phyloP scores from a whole-genome alignment of 2,888 invertebrate genomes.

The Caenorhabditis imperialis region DNA sequence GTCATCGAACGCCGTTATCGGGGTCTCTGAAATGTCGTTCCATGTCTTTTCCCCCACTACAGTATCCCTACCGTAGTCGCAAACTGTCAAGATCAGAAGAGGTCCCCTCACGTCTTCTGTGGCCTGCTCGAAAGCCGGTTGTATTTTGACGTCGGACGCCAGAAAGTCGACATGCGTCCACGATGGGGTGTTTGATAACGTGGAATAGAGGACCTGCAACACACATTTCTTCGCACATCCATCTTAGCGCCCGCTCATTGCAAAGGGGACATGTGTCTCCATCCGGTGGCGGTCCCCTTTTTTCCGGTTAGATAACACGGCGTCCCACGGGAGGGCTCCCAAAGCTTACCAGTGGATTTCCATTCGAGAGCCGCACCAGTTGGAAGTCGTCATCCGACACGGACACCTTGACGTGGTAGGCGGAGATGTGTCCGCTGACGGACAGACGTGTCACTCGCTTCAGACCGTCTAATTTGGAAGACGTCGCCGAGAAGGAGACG shows the following conservation, averaged over 20 bases:
- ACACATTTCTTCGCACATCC: slow-evolving; percentile 32
- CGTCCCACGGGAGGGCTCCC: slow-evolving; percentile 1
- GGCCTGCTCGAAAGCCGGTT: slow-evolving; percentile 62
- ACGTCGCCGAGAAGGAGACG: slow-evolving; percentile 48
- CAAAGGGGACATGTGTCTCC: slow-evolving; percentile 20
- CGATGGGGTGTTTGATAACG: slow-evolving; percentile 66
- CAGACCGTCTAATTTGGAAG: slow-evolving; percentile 49
- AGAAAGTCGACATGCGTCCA: slow-evolving; percentile 72
- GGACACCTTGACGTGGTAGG: slow-evolving; percentile 65
- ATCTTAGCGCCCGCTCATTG: slow-evolving; percentile 21
- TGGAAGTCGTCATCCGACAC: slow-evolving; percentile 66
- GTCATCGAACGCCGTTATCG: slow-evolving; percentile 72
- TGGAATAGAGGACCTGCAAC: slow-evolving; percentile 74
- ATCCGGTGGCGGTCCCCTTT: slow-evolving; percentile 37
- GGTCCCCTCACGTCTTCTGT: slow-evolving; percentile 58
- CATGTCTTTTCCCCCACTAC: too few relatives aligned
- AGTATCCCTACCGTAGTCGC: slow-evolving; percentile 74
- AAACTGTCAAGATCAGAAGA: slow-evolving; percentile 69
- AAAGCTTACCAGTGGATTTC: slow-evolving; percentile 61
- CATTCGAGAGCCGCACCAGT: slow-evolving; percentile 60
- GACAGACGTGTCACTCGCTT: slow-evolving; percentile 64
- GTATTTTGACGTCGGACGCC: slow-evolving; percentile 63
- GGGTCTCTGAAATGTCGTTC: slow-evolving; percentile 64
- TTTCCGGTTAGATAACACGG: slow-evolving; percentile 23
- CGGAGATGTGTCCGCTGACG: slow-evolving; percentile 71